Evolutionary conservation across 2,113 vertebrate genomes (phyloP).

Genomic region (Calidris pygmaea): DNA sequence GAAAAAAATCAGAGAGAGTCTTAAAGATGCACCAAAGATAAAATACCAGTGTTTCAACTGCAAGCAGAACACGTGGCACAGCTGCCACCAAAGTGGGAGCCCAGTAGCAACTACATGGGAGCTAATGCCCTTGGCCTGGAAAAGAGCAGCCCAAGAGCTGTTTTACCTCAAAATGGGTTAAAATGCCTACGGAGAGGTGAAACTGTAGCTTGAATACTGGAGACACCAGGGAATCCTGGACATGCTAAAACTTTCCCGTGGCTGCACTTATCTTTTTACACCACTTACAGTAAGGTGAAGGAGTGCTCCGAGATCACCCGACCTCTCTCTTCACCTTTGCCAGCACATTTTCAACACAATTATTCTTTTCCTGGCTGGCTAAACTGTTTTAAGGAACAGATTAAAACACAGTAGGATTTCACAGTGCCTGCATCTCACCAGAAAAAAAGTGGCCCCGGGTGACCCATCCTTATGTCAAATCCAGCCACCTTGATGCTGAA

Average conservation of each 20-base stretch:
- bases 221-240: not conserved
- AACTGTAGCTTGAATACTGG: not conserved
- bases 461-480: not conserved
- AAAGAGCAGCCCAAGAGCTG: not conserved
- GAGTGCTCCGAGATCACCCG: not conserved
- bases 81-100: fast-evolving
- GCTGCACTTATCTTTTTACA: not conserved
- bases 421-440: not conserved
- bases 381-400: not conserved
- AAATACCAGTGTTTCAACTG: not conserved
- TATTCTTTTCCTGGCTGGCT: not conserved
- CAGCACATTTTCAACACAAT: not conserved
- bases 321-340: not conserved
- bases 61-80: not conserved
- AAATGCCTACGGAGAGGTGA: not conserved
- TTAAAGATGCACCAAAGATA: not conserved
- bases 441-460: not conserved
- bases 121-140: not conserved
- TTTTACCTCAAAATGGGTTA: not conserved
- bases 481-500: not conserved
- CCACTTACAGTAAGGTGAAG: not conserved
- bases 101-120: not conserved
- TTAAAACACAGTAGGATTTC: not conserved
- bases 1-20: not conserved
- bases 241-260: not conserved